Evolutionary conservation across 2,113 vertebrate genomes (phyloP).

Genomic region (Okapia johnstoni): DNA sequence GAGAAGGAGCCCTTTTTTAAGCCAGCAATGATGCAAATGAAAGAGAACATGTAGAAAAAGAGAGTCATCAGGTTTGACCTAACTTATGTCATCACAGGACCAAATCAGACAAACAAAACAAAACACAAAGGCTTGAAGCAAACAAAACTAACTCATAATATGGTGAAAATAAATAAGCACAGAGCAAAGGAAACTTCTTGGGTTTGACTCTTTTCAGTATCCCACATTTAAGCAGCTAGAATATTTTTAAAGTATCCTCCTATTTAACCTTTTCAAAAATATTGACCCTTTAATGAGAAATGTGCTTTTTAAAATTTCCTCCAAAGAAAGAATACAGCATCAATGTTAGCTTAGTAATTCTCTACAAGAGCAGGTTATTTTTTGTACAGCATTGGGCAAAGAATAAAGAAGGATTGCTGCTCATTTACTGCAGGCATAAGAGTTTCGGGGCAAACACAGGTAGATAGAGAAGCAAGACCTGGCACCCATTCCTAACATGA

Average conservation of each 20-base stretch:
- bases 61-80: neutral
- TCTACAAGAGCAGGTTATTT: neutral
- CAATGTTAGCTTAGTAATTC: neutral
- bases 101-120: constrained; percentile 14
- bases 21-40: neutral
- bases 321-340: neutral
- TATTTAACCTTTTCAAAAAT: neutral
- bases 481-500: neutral
- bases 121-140: neutral
- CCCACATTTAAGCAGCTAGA: neutral
- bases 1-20: neutral
- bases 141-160: constrained; percentile 16
- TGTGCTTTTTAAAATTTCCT: neutral
- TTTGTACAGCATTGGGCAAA: neutral
- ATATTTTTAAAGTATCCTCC: neutral
- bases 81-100: neutral
- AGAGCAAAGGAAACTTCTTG: neutral
- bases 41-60: neutral
- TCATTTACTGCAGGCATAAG: neutral
- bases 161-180: neutral
- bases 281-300: constrained; percentile 6
- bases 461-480: neutral
- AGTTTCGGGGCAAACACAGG: neutral
- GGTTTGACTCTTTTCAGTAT: neutral
- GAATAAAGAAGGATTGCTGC: neutral